Base-by-base conservation (phyloP, 2,888 invertebrate species). In the Vanessa cardui region DNA sequence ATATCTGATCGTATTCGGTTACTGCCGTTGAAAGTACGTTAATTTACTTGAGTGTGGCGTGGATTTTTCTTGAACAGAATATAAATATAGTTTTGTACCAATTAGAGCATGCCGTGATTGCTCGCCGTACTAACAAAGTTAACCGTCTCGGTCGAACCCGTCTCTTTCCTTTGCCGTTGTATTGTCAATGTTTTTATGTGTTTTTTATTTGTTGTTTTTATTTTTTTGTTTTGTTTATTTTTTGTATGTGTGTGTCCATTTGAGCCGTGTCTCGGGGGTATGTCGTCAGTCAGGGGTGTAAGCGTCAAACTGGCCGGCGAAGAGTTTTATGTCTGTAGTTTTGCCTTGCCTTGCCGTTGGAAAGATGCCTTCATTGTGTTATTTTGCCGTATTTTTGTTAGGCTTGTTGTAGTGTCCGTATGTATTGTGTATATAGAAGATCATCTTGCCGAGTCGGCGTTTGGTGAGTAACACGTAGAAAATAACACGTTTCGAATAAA, bases 391-490 rank as follows among this genome's bases (percentile, higher is more conserved):
- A 75, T 71, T 82, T n/a, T 77, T 82, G 88, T 85, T 90, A 91
- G 92, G 92, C 92, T 92, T 92, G 87, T 84, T 86, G 91, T 90
- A 90, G 90, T 85, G 84, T 87, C 86, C 80, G 76, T 83, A 82
- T 80, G 69, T 76, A 82, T 82, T 77, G 73, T 89, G 87, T 89
- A 86, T 84, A 84, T 86, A 88, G 83, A 78, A 80, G 77, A 76
- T 76, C 77, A 76, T 75, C 70, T 64, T 79, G 76, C 78, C 74
- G 80, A 72, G 58, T 78, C 82, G 71, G 76, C 80, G 71, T n/a
- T 70, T 76, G 90, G 91, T 90, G 80, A 91, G 91, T 92, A 90
- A 78, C 77, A 73, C 83, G 78, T 80, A 82, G 85, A 78, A 74
- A 76, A 78, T 79, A 80, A 81, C 79, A 75, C 77, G 74, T 77